Evolutionary conservation across 2,888 invertebrate species (phyloP).

Genomic region (Oscheius sp.): DNA sequence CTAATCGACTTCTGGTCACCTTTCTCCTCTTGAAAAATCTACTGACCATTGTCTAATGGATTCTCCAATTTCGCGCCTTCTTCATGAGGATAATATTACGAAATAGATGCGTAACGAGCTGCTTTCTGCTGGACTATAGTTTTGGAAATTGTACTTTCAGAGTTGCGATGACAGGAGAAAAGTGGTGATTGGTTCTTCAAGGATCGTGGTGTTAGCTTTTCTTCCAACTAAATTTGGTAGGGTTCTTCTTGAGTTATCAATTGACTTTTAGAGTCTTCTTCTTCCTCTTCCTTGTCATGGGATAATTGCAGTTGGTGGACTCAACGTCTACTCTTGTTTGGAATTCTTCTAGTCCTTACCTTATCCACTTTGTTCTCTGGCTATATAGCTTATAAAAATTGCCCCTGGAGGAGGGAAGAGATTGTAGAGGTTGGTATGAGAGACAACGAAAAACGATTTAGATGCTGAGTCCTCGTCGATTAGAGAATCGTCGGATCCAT

Average conservation of each 20-base stretch:
- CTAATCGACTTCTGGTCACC: background rate
- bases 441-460: background rate
- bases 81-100: constrained; percentile 3
- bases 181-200: background rate
- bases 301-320: constrained; percentile 1
- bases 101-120: no score
- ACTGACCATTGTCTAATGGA: constrained; percentile 21
- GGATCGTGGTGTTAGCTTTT: background rate
- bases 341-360: background rate
- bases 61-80: constrained; percentile 17
- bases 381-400: background rate
- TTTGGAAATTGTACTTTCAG: background rate
- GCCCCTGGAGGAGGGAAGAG: constrained; percentile 14
- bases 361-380: background rate
- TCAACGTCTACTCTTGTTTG: background rate
- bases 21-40: background rate
- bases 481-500: constrained; percentile 1
- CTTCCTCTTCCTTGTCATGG: background rate
- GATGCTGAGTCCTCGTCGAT: background rate
- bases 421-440: background rate
- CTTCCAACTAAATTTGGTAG: background rate
- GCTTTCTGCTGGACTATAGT: no score
- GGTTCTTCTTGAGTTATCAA: background rate
- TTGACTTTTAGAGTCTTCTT: background rate
- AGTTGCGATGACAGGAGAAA: background rate